These are phyloP conservation scores for Coreoperca whiteheadi DNA, from an alignment of 2,113 vertebrate genomes.

Conservation along the genomic window DNA sequence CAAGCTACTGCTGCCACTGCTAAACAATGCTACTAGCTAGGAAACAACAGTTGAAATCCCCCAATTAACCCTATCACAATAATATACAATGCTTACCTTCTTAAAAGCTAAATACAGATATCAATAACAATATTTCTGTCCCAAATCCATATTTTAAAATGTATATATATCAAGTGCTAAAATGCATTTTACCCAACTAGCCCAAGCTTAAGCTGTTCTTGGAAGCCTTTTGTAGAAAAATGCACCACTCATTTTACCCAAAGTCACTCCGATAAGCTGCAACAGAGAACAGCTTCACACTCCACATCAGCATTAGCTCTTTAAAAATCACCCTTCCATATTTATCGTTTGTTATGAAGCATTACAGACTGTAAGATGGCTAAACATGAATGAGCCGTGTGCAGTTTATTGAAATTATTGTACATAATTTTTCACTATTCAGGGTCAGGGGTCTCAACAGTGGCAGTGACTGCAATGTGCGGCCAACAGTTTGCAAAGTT, in stretches of 20 bases:
- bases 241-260: neutral
- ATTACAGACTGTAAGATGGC: too few relatives aligned
- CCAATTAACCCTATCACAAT: neutral
- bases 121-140: too few relatives aligned
- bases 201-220: too few relatives aligned
- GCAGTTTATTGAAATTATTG: neutral
- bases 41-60: neutral
- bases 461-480: neutral
- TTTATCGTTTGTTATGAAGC: too few relatives aligned
- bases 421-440: neutral
- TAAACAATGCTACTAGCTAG: neutral
- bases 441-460: neutral
- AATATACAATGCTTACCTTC: neutral
- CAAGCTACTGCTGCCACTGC: too few relatives aligned
- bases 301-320: neutral
- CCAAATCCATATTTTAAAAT: too few relatives aligned
- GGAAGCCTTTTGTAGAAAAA: neutral
- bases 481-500: neutral
- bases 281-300: neutral
- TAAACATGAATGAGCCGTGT: neutral
- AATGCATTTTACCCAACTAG: too few relatives aligned
- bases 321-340: neutral
- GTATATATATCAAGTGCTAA: too few relatives aligned
- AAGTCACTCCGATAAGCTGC: neutral
- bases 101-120: neutral